A percentile compares a stretch with the other conserved stretches of the same genome.
These are phyloP conservation scores for Drosophila paramelanica DNA, from an alignment of 2,888 invertebrate genomes.

Conservation along the genomic window DNA sequence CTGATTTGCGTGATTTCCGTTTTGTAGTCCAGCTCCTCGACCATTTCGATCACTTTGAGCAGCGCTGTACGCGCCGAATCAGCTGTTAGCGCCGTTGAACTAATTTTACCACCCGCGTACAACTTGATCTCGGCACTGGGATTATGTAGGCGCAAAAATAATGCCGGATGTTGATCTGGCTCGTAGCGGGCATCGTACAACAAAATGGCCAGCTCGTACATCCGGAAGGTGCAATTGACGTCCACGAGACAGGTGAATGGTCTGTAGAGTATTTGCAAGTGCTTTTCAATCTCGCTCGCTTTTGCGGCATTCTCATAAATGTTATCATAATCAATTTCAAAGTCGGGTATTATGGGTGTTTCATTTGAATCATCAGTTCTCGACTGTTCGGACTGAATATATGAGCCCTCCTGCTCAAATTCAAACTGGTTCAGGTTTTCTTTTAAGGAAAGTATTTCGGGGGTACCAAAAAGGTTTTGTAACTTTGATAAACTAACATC, in stretches of 20 bases:
- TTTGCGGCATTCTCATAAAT: constrained; percentile 48
- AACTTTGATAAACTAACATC: neutral
- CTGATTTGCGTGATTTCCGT: constrained; percentile 35
- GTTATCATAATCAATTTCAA: constrained; percentile 52
- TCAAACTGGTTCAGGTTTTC: neutral
- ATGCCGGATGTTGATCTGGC: constrained; percentile 52
- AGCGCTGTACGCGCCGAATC: constrained; percentile 40
- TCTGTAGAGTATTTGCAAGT: constrained; percentile 54
- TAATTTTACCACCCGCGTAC: constrained; percentile 47
- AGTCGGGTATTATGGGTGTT: constrained; percentile 6
- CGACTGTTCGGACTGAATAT: neutral
- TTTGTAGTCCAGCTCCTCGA: constrained; percentile 58
- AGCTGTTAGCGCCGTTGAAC: constrained; percentile 39
- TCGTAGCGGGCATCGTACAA: constrained; percentile 56
- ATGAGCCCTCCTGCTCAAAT: neutral
- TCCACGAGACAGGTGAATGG: constrained; percentile 63
- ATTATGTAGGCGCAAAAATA: constrained; percentile 35
- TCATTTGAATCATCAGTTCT: neutral
- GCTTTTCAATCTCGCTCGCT: constrained; percentile 41
- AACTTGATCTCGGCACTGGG: constrained; percentile 53
- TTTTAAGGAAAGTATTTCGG: constrained; percentile 7
- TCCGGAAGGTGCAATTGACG: constrained; percentile 42
- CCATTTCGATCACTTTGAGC: constrained; percentile 40
- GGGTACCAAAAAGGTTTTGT: constrained; percentile 17
- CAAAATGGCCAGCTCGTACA: constrained; percentile 55